Base-by-base conservation (phyloP, 2,113 vertebrate species). In the Natator depressus region DNA sequence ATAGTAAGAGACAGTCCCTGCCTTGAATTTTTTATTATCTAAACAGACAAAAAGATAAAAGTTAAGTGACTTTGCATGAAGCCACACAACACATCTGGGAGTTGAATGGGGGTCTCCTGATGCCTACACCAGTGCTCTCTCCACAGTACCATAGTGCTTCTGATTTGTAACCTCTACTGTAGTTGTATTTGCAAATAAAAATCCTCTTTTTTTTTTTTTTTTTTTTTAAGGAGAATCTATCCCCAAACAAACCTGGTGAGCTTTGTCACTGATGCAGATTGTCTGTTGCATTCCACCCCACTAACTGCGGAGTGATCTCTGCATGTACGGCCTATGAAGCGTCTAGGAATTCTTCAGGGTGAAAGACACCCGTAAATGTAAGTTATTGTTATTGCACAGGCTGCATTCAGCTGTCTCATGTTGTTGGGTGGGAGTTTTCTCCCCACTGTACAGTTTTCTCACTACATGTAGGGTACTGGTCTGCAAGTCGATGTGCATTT, bases 241-340 rank as follows among this genome's bases (percentile, higher is more conserved):
- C 16, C 78, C 14, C 10, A 84, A 92, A 92, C 10, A 85, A 62
- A 62, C 27, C 25, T 50, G 53, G 0, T 4, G 38, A 79, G 16
- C 8, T 80, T 50, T 38, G 6, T 5, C 76, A 53, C 6, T 88
- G 53, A 31, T 78, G 87, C 75, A 84, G 38, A 92, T 31, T 19
- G 47, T 12, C 22, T 92, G 17, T 57, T 88, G 69, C 19, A 49
- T 91, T 91, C 65, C 65, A 94, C 79, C n/a, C 84, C 93, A 65
- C 50, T 54, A 79, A 27, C 24, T 62, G 38, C 11, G n/a, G 75
- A 79, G 79, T 31, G 46, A 57, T 83, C 20, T 80, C 25, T 85
- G 82, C 51, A 85, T 89, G 92, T 85, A 59, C 46, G 88, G 46
- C 31, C 84, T 49, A 29, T n/a, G 86, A 91, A 89, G 47, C 50